Percentiles rank a stretch among this genome's conserved stretches.
Evolutionary conservation across 2,888 invertebrate species (phyloP).

Genomic region (Gisinianus flammeolus): DNA sequence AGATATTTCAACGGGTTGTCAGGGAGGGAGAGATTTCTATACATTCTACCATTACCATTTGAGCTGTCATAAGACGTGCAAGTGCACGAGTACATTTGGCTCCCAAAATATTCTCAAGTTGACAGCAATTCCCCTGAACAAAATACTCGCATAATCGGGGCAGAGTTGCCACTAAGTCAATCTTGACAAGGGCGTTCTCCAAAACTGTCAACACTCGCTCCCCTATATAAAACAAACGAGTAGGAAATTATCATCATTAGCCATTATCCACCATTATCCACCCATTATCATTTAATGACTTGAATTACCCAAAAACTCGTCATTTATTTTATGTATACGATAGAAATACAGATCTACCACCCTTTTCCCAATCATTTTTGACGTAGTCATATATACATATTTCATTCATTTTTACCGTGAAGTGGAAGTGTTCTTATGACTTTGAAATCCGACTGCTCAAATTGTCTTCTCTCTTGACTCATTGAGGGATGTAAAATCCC

Average conservation of each 20-base stretch:
- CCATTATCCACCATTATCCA: too few relatives aligned
- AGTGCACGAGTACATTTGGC: conserved; percentile 7
- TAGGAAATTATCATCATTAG: too few relatives aligned
- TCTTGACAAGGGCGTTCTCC: conserved; percentile 23
- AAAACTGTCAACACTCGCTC: conserved; percentile 31
- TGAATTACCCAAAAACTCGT: too few relatives aligned
- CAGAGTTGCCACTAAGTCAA: conserved; percentile 11
- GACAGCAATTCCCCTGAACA: neutral
- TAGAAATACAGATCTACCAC: neutral
- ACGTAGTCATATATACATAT: neutral
- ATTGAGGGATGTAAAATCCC: neutral
- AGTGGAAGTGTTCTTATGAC: neutral
- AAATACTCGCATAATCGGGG: conserved; percentile 17
- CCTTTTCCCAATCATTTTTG: neutral
- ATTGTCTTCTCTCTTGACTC: neutral
- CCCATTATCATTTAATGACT: too few relatives aligned
- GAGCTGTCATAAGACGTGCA: conserved; percentile 6
- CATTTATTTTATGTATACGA: too few relatives aligned
- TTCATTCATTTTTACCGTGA: neutral
- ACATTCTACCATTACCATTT: conserved; percentile 14
- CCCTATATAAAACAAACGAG: conserved; percentile 3
- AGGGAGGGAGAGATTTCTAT: neutral
- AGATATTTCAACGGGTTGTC: neutral
- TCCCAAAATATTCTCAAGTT: conserved; percentile 19
- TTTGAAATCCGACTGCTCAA: neutral